Conservation (phyloP, 2,888 invertebrate genomes). For the Heliconius ismenius region DNA sequence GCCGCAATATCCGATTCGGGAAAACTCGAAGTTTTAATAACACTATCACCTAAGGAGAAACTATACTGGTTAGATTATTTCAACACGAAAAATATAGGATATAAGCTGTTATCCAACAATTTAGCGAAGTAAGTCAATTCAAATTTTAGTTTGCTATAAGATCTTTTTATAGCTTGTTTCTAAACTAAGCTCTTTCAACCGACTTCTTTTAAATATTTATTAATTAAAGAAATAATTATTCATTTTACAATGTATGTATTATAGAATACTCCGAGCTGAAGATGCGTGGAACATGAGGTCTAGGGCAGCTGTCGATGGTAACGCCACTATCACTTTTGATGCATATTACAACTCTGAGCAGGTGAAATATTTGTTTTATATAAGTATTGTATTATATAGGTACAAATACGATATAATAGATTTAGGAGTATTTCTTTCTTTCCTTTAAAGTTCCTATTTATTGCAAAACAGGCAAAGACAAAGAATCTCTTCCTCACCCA, state of each 20-base stretch:
- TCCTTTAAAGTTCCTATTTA: too few species aligned
- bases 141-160: too few species aligned
- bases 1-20: constrained; percentile 55
- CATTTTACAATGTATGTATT: constrained; percentile 29
- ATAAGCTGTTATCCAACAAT: constrained; percentile 63
- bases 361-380: constrained; percentile 26
- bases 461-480: too few species aligned
- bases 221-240: background rate
- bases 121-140: constrained; percentile 62
- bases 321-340: constrained; percentile 63
- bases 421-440: too few species aligned
- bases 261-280: constrained; percentile 67
- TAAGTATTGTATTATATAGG: too few species aligned
- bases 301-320: constrained; percentile 53
- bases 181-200: too few species aligned
- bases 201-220: too few species aligned
- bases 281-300: constrained; percentile 38
- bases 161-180: too few species aligned
- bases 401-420: too few species aligned
- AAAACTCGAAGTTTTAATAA: constrained; percentile 62
- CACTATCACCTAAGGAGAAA: constrained; percentile 63
- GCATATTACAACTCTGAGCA: constrained; percentile 56
- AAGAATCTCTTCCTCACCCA: too few species aligned
- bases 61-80: constrained; percentile 66
- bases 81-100: constrained; percentile 55